Conservation (phyloP, 2,113 vertebrate genomes). For the Grammomys dolichurus region DNA sequence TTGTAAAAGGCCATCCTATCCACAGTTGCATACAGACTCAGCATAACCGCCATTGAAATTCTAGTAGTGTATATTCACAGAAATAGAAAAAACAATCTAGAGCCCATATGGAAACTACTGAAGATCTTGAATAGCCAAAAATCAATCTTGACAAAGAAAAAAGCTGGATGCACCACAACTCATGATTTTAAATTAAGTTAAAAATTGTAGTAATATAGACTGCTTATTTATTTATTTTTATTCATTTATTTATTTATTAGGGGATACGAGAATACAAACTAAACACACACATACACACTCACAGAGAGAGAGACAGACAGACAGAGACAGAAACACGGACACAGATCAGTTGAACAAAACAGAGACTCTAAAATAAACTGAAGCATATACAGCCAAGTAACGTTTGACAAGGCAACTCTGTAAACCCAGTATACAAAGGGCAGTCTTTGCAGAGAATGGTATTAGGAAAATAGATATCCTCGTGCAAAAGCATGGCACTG, state of each 20-base stretch:
- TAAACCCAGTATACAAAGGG: not conserved
- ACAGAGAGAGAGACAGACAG: not conserved
- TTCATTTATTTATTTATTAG: not conserved
- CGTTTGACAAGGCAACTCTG: not conserved
- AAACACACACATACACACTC: not conserved
- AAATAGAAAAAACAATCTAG: not conserved
- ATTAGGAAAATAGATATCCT: not conserved
- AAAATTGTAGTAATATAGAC: not conserved
- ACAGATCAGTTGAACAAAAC: not conserved
- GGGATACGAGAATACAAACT: not conserved
- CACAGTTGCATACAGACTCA: not conserved
- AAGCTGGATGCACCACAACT: not conserved
- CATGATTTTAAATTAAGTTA: not conserved
- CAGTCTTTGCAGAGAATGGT: not conserved
- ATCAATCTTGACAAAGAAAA: not conserved
- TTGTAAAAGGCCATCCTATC: not conserved
- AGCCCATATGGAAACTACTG: not conserved
- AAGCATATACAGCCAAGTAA: not conserved
- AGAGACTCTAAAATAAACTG: not conserved
- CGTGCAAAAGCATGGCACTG: not conserved
- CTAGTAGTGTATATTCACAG: not conserved
- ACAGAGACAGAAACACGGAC: not conserved
- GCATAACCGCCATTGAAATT: not conserved
- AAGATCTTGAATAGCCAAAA: not conserved
- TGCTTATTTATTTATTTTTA: not conserved